Evolutionary conservation across 1,140 invertebrate genomes (phyloP).

Genomic region (Propsilocerus akamusi): DNA sequence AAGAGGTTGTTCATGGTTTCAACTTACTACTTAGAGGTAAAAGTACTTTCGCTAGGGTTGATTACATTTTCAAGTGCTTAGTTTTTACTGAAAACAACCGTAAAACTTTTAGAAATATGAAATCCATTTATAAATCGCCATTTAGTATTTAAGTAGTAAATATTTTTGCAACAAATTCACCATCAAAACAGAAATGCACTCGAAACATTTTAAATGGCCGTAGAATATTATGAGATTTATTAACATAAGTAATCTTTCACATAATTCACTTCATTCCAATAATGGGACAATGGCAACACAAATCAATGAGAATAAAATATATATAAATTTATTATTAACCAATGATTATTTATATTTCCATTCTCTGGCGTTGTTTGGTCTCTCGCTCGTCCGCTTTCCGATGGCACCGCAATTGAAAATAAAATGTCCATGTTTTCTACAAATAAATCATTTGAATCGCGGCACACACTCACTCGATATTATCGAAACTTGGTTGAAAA

Average conservation of each 20-base stretch:
- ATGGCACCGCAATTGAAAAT: neutral
- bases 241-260: constrained; percentile 4
- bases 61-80: too few relatives aligned
- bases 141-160: too few relatives aligned
- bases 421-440: constrained; percentile 1
- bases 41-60: too few relatives aligned
- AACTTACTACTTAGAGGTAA: too few relatives aligned
- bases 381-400: too few relatives aligned
- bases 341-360: neutral
- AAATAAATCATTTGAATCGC: neutral
- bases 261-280: neutral
- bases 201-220: neutral
- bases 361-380: neutral
- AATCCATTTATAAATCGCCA: too few relatives aligned
- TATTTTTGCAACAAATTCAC: too few relatives aligned
- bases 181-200: too few relatives aligned
- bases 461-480: neutral
- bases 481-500: neutral
- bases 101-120: too few relatives aligned
- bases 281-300: neutral
- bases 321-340: neutral
- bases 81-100: too few relatives aligned
- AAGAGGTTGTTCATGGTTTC: too few relatives aligned
- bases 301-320: neutral
- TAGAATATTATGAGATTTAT: neutral